Evolutionary conservation across 1,140 invertebrate species (phyloP).

Genomic region (Bombus affinis): DNA sequence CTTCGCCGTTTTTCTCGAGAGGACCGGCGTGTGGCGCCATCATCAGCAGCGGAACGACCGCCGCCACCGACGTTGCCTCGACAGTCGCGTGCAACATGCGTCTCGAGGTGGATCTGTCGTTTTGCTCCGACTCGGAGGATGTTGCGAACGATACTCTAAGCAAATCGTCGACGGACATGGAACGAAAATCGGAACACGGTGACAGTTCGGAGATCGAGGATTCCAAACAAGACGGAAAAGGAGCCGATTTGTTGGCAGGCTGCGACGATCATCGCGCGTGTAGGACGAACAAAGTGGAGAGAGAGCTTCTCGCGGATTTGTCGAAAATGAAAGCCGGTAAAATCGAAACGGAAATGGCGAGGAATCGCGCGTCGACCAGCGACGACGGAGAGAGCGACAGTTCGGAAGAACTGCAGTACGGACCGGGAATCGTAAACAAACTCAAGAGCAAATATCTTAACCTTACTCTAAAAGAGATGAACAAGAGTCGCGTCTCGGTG

Average conservation of each 20-base stretch:
- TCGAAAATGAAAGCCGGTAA: slow-evolving; percentile 15
- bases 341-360: slow-evolving; percentile 5
- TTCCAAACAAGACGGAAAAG: background rate
- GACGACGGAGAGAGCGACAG: slow-evolving; percentile 83
- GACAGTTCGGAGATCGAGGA: slow-evolving; percentile 33
- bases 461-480: slow-evolving; percentile 87
- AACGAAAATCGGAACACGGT: slow-evolving; percentile 45
- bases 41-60: slow-evolving; percentile 15
- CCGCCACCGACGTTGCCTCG: slow-evolving; percentile 41
- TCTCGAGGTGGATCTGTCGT: slow-evolving; percentile 77
- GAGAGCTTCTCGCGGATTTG: slow-evolving; percentile 45
- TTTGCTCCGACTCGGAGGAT: slow-evolving; percentile 77
- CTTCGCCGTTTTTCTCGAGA: slow-evolving; percentile 44
- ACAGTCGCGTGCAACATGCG: slow-evolving; percentile 81
- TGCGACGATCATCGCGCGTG: slow-evolving; percentile 36
- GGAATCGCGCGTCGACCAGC: slow-evolving; percentile 31
- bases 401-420: slow-evolving; percentile 93
- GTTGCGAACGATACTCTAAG: slow-evolving; percentile 64
- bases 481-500: slow-evolving; percentile 85
- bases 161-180: slow-evolving; percentile 50
- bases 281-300: slow-evolving; percentile 19
- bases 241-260: background rate
- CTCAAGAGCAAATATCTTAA: slow-evolving; percentile 92
- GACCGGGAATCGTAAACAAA: slow-evolving; percentile 94
- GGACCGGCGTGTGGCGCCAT: slow-evolving; percentile 58